Evolutionary conservation across 2,113 vertebrate genomes (phyloP).

Genomic region (Pontoporia blainvillei): DNA sequence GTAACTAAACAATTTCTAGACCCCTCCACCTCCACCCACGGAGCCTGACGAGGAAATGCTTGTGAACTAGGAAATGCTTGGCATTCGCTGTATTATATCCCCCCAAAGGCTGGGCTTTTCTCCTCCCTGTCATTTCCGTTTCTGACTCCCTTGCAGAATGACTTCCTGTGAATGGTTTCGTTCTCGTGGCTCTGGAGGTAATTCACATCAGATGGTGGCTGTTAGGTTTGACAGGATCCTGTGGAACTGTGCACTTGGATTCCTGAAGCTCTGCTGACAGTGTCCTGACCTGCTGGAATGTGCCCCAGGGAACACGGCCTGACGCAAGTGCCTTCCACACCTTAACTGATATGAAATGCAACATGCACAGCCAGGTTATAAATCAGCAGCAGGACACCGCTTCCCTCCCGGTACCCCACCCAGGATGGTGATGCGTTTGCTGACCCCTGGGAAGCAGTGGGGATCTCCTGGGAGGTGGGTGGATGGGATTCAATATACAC

Average conservation of each 20-base stretch:
- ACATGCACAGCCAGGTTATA: neutral
- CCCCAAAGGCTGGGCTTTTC: neutral
- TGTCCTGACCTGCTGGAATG: conserved; percentile 35
- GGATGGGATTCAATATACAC: neutral
- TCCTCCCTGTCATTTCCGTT: neutral
- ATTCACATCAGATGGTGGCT: conserved; percentile 26
- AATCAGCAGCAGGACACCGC: neutral
- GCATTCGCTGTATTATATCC: neutral
- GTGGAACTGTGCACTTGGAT: neutral
- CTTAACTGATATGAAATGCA: neutral
- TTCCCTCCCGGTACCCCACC: neutral
- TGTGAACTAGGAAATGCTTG: neutral
- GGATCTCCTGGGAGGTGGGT: neutral
- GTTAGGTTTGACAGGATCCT: conserved; percentile 3
- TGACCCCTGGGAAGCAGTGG: neutral
- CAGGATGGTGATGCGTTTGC: too few species aligned
- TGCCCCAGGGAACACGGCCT: neutral
- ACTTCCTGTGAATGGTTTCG: neutral
- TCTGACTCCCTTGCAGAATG: neutral
- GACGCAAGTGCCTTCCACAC: conserved; percentile 18
- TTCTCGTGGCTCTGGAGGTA: neutral
- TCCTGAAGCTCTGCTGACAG: neutral
- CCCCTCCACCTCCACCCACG: neutral
- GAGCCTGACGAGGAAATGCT: neutral
- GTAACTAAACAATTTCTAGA: neutral